Conservation (phyloP, 2,888 invertebrate genomes). For the Pemphredon lugubris region DNA sequence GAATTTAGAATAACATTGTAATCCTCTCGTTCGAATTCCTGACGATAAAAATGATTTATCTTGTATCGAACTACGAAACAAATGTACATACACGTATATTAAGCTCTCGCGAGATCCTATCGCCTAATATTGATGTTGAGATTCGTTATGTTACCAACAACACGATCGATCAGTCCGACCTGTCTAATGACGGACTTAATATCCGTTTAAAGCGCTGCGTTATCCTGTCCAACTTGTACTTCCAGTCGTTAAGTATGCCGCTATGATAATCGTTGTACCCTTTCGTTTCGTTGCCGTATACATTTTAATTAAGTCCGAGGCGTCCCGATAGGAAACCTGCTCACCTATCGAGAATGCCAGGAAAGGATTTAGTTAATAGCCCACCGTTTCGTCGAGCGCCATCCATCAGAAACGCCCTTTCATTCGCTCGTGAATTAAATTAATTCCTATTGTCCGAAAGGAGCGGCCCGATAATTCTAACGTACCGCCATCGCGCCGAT, state of each 20-base stretch:
- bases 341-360: slow-evolving; percentile 5
- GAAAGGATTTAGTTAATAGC: slow-evolving; percentile 54
- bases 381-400: slow-evolving; percentile 13
- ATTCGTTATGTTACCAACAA: no score
- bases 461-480: slow-evolving; percentile 6
- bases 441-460: slow-evolving; percentile 16
- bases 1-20: no score
- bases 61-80: no score
- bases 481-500: background rate
- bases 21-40: no score
- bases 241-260: slow-evolving; percentile 28
- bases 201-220: slow-evolving; percentile 29
- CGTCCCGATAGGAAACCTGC: slow-evolving; percentile 1
- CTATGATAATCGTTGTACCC: slow-evolving; percentile 33
- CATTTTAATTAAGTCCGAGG: slow-evolving; percentile 53
- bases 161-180: slow-evolving; percentile 32
- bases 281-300: slow-evolving; percentile 40
- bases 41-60: no score
- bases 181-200: slow-evolving; percentile 37
- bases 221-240: slow-evolving; percentile 13
- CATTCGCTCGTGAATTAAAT: slow-evolving; percentile 30
- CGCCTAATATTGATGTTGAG: no score
- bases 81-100: no score
- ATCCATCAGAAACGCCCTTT: slow-evolving; percentile 43
- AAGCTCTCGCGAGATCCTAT: no score